These are phyloP conservation scores for Mesoclemmys tuberculata DNA, from an alignment of 2,113 vertebrate species.

Conservation along the genomic window DNA sequence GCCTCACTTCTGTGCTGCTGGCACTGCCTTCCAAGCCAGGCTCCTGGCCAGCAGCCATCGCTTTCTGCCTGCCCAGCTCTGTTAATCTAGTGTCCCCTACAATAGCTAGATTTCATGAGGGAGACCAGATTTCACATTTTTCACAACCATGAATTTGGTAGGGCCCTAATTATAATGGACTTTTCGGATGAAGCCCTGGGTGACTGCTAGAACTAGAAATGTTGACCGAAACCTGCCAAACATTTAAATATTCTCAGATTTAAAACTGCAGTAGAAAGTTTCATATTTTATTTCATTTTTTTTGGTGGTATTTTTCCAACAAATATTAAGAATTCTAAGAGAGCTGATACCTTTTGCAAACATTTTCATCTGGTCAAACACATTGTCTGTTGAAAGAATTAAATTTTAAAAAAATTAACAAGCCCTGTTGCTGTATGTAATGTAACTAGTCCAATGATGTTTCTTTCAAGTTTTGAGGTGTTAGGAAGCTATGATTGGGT, in stretches of 20 bases:
- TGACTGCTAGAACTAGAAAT: not conserved
- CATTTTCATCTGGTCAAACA: not conserved
- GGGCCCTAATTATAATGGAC: not conserved
- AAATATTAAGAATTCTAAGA: not conserved
- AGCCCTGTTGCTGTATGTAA: not conserved
- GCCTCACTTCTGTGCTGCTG: too few relatives aligned
- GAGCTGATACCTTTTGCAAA: not conserved
- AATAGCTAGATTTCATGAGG: too few relatives aligned
- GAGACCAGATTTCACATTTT: too few relatives aligned
- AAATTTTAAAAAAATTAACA: not conserved
- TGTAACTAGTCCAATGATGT: not conserved
- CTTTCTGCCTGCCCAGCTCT: too few relatives aligned
- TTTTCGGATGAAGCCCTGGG: not conserved
- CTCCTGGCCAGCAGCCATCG: too few relatives aligned
- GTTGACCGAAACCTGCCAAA: not conserved
- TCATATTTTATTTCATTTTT: not conserved
- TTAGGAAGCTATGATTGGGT: not conserved
- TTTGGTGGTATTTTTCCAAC: not conserved
- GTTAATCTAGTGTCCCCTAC: too few relatives aligned
- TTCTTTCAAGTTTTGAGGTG: not conserved
- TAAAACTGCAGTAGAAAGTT: not conserved
- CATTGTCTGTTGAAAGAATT: not conserved
- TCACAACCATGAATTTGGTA: too few relatives aligned
- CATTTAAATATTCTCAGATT: not conserved
- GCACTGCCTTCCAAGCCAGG: too few relatives aligned